Evolutionary conservation across 2,113 vertebrate species (phyloP), one percentile per base, ranked within the genome.

Genomic region (Zapus hudsonius): DNA sequence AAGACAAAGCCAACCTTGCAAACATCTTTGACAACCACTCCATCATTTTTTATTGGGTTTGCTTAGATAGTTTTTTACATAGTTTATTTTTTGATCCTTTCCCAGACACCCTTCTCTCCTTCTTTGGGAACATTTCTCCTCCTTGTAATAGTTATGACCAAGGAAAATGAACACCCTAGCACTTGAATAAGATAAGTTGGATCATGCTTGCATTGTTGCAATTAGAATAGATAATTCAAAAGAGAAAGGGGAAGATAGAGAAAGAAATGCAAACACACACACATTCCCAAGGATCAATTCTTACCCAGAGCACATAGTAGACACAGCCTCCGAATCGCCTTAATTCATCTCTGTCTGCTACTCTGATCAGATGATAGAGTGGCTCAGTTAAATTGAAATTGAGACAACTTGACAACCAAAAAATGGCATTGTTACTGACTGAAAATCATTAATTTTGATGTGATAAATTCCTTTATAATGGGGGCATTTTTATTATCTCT

Each of bases 401-500:
- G 96, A 97, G 97, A 96, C 96, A 95, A 91, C 31, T 2, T 96
- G 97, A 95, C 96, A 98, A 93, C 72, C 93, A 52, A 63, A 89
- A 81, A 97, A 83, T 25, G 0, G 1, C 91, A 92, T n/a, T 95
- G 95, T 95, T 96, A 87, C 83, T 96, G 95, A 81, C 83, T 94
- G 96, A 95, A 96, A 97, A 72, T 93, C 95, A 97, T 97, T 97
- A 91, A 95, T 97, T 97, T 89, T 96, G 97, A 97, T 96, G 92
- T 97, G 96, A 96, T 97, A 97, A 97, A 96, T 98, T 97, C 94
- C 95, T 97, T 97, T 94, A 87, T 97, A 98, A 98, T 98, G 94
- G 96, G 87, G 95, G 52, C 91, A 95, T 96, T 98, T 97, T 95
- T 97, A 97, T 98, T 96, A 96, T 96, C 95, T 95, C 76, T 88